Evolutionary conservation across 2,888 invertebrate species (phyloP).

Genomic region (Rhamphomyia laevipes): DNA sequence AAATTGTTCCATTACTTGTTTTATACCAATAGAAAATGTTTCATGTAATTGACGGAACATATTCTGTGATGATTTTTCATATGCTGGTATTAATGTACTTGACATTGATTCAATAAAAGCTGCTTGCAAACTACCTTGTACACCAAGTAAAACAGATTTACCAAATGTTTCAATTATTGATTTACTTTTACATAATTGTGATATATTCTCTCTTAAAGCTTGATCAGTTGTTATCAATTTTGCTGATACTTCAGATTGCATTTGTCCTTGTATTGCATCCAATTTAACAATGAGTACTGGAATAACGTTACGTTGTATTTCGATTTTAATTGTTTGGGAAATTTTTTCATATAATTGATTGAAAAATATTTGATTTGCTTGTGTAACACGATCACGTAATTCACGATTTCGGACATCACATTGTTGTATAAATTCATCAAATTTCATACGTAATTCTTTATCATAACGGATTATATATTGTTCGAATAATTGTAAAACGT

Average conservation of each 20-base stretch:
- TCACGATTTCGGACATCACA: slow-evolving; percentile 41
- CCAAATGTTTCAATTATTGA: slow-evolving; percentile 64
- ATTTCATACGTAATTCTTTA: slow-evolving; percentile 31
- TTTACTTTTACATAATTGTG: slow-evolving; percentile 68
- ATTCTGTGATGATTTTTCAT: slow-evolving; percentile 74
- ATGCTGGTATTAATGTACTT: slow-evolving; percentile 66
- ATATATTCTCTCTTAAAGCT: slow-evolving; percentile 66
- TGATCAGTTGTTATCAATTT: slow-evolving; percentile 62
- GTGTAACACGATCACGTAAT: slow-evolving; percentile 40
- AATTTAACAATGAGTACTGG: slow-evolving; percentile 53
- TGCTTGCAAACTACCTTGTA: slow-evolving; percentile 61
- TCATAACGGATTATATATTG: slow-evolving; percentile 35
- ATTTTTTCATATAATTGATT: slow-evolving; percentile 42
- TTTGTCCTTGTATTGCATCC: slow-evolving; percentile 60
- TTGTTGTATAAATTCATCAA: slow-evolving; percentile 19
- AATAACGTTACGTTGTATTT: slow-evolving; percentile 43
- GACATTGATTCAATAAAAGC: slow-evolving; percentile 69
- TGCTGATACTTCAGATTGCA: slow-evolving; percentile 60
- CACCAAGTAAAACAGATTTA: slow-evolving; percentile 51
- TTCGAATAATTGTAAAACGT: slow-evolving; percentile 33
- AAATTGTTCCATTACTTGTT: slow-evolving; percentile 53
- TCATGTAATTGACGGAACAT: slow-evolving; percentile 86
- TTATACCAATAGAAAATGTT: slow-evolving; percentile 76
- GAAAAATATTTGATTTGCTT: slow-evolving; percentile 44
- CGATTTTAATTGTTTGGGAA: slow-evolving; percentile 43